A percentile compares a stretch with the other conserved stretches of the same genome.
Conservation (phyloP, 2,113 vertebrate genomes). For the Naja naja region DNA sequence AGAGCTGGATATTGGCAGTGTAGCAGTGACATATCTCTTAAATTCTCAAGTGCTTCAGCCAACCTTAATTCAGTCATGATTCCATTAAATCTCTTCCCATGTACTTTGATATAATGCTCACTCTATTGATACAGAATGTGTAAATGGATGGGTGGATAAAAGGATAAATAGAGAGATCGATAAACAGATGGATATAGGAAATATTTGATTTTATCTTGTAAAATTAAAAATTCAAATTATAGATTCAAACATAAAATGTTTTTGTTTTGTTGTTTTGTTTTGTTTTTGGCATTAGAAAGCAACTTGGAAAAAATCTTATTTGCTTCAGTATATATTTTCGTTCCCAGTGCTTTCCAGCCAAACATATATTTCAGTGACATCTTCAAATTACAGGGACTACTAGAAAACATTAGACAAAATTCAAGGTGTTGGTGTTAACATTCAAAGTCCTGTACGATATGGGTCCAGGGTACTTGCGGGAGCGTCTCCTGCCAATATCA, state of each 20-base stretch:
- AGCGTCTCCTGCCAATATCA: too few species aligned
- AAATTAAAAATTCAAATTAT: neutral
- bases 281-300: neutral
- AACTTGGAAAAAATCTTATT: neutral
- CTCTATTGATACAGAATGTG: neutral
- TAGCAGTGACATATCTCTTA: neutral
- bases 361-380: neutral
- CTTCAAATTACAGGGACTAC: neutral
- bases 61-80: neutral
- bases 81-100: neutral
- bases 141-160: neutral
- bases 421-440: too few species aligned
- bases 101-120: neutral
- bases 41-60: neutral
- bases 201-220: neutral
- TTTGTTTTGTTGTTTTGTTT: neutral
- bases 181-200: neutral
- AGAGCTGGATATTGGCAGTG: neutral
- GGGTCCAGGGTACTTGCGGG: too few species aligned
- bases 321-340: neutral
- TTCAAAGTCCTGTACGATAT: too few species aligned
- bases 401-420: neutral
- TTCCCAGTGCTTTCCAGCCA: neutral
- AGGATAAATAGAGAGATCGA: neutral
- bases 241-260: neutral